Evolutionary conservation across 2,888 invertebrate genomes (phyloP).

Genomic region (Ormyrus thymus): DNA sequence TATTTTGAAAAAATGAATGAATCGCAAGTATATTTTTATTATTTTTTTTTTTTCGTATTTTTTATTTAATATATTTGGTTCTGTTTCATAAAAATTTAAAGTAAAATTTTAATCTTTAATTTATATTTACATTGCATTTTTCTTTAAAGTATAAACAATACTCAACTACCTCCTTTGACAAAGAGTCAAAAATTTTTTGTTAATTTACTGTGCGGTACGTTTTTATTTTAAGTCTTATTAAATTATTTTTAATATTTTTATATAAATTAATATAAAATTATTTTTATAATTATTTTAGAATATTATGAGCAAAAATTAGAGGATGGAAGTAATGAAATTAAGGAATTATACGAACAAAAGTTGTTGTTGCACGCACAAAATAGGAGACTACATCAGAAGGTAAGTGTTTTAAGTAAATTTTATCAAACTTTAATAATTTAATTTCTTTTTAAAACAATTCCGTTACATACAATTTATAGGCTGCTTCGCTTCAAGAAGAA

Average conservation of each 20-base stretch:
- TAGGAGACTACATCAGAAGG: background rate
- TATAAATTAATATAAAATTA: background rate
- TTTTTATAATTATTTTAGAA: conserved; percentile 9
- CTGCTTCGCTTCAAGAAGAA: background rate
- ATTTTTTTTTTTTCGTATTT: background rate
- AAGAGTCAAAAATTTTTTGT: conserved; percentile 23
- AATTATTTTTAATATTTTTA: background rate
- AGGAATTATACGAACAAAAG: background rate
- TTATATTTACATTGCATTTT: background rate
- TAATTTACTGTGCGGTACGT: conserved; percentile 29
- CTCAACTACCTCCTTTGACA: background rate
- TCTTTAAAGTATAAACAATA: conserved; percentile 18
- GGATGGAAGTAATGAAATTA: background rate
- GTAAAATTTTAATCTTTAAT: background rate
- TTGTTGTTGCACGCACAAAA: background rate
- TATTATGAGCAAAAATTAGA: conserved; percentile 16
- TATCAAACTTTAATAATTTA: background rate
- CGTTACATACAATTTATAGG: background rate
- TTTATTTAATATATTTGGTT: no score
- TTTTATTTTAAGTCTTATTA: background rate
- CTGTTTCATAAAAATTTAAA: background rate
- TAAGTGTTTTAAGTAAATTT: background rate
- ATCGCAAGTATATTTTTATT: conserved; percentile 13
- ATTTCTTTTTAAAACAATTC: background rate
- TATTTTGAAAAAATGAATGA: conserved; percentile 10